These are phyloP conservation scores for Buphagus erythrorhynchus DNA, from an alignment of 2,797 vertebrate genomes.

Conservation along the genomic window DNA sequence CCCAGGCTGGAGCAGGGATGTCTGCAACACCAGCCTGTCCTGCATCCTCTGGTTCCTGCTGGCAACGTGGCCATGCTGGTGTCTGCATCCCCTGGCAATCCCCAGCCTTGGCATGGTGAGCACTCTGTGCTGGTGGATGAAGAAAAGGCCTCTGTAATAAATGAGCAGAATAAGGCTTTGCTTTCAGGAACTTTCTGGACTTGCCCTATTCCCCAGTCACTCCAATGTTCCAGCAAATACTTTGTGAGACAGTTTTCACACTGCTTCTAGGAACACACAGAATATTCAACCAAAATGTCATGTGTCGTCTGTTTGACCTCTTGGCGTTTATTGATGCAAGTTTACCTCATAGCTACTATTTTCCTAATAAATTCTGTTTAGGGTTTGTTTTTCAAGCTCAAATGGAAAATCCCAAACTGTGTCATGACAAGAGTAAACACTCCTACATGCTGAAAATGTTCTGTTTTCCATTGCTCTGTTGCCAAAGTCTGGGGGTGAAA, in stretches of 20 bases:
- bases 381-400: conserved; percentile 51
- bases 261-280: conserved; percentile 64
- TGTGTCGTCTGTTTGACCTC: conserved; percentile 20
- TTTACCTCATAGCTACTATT: conserved; percentile 65
- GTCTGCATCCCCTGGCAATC: background rate
- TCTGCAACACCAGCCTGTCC: background rate
- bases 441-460: conserved; percentile 42
- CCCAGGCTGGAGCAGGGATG: background rate
- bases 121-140: background rate
- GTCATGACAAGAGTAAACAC: conserved; percentile 63
- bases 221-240: background rate
- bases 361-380: conserved; percentile 58
- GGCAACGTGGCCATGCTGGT: accelerated
- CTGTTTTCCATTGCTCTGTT: conserved; percentile 53
- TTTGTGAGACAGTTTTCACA: conserved; percentile 16
- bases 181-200: conserved; percentile 17
- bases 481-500: conserved; percentile 52
- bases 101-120: background rate
- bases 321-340: background rate
- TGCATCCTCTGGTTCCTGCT: background rate
- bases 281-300: conserved; percentile 38
- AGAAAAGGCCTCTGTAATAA: conserved; percentile 18
- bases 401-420: conserved; percentile 65
- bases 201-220: background rate
- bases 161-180: background rate